Base-by-base conservation (phyloP, 2,113 vertebrate species). In the Hippocampus barbouri region DNA sequence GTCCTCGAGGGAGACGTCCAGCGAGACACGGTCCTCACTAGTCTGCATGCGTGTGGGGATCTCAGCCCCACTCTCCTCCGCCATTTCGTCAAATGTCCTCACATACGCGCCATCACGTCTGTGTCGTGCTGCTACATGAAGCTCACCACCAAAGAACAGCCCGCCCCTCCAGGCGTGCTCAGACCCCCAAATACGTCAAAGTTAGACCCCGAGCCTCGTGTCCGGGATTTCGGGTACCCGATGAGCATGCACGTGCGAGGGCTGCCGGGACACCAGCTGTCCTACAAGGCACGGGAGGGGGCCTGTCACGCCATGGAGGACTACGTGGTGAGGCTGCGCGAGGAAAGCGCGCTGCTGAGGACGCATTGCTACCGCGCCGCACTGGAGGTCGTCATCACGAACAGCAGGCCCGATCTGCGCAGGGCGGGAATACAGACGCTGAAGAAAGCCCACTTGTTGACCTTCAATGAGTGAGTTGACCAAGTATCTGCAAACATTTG, bases 71-170 rank as follows among this genome's bases (percentile, higher is more conserved):
- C 96, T 15, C 90, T 97, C 59, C 92, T 98, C 8, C 90, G 93
- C 2, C 95, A 95, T 80, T 98, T 98, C 0, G 86, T 81, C 78
- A 71, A 66, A 71, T 94, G 95, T 77, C 94, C 95, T 0, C 70
- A 88, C 0, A 92, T 95, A 11, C 89, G 80, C 0, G 96, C 92
- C 8, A 86, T 98, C 75, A 95, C 95, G 12, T 94, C 94, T 0
- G 96, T 93, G 47, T 94, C 94, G 4, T 98, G 97, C 62, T 98
- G 97, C 87, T 95, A 98, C 90, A 98, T 98, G 96, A 98, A 98
- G 62, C 79, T 97, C 60, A 94, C 93, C 0, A 93, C 93, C 5
- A 41, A 60, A 16, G 92, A 92, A 20, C 73, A 88, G 23, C 54
- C 79, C 1, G 0, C 40, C 12, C 59, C 90, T 1, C 90, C 93